Conservation (phyloP, 2,797 vertebrate species). For the Masticophis lateralis region DNA sequence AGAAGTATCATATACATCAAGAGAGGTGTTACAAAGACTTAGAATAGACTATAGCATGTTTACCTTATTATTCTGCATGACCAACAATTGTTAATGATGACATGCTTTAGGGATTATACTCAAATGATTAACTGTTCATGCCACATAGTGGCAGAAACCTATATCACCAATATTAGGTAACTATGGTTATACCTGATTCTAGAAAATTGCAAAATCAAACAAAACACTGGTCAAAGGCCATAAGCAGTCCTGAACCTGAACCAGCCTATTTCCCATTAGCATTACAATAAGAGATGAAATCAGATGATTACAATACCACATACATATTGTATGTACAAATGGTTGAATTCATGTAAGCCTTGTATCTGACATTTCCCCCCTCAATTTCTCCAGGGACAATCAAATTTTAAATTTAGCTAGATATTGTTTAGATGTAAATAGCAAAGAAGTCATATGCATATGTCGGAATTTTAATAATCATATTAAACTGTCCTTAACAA, state of each 20-base stretch:
- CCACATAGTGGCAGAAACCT: neutral
- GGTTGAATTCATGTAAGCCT: neutral
- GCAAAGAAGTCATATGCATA: constrained; percentile 1
- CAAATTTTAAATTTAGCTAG: neutral
- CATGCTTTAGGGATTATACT: neutral
- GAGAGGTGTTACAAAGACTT: neutral
- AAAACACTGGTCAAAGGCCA: neutral
- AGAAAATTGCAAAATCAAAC: neutral
- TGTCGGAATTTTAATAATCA: neutral
- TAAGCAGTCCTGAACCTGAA: neutral
- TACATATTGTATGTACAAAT: neutral
- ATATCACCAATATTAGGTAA: neutral
- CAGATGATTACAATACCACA: neutral
- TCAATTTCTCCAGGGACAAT: neutral
- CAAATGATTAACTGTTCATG: neutral
- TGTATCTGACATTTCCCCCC: neutral
- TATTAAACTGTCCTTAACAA: neutral
- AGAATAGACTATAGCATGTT: neutral
- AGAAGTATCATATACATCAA: neutral
- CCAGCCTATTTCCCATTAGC: neutral
- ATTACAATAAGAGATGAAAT: neutral
- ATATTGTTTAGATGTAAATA: neutral
- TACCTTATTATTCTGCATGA: neutral
- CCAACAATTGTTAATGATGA: neutral
- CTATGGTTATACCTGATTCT: neutral